Evolutionary conservation across 2,888 invertebrate species (phyloP), one percentile per base, ranked within the genome.

Genomic region (Drosophila neonasuta): DNA sequence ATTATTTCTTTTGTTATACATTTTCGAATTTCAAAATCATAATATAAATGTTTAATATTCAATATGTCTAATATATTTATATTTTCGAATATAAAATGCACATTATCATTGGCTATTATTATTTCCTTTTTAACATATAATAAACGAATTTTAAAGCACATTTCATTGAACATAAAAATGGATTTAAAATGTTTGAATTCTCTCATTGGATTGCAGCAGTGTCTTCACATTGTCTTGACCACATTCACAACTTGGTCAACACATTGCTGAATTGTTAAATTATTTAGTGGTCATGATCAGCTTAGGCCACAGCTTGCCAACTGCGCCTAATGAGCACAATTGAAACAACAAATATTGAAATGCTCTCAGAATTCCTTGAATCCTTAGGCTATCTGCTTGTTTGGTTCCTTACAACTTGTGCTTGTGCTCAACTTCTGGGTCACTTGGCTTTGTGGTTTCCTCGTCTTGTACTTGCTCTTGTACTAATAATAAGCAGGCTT

Each of bases 311-410:
- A 29, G 29, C 29, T 39, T 17, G 39, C 24, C 24, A 24, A 24
- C 13, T 15, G 34, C 15, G 46, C 5, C 42, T 50, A 59, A 59
- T 50, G 58, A 59, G 58, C 34, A 59, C 44, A 59, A 59, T 42
- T 44, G 58, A 44, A 44, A 50, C 44, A 59, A 44, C 50, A 59
- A 42, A 50, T 44, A 24, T 24, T 34, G 42, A 50, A 13, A 13
- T 34, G 10, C 36, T 15, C 15, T 44, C 42, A 50, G 42, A 59
- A 59, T 50, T 42, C 32, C 8, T 59, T 44, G 15, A 20, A 42
- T 32, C 17, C 56, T 39, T 10, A 30, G 24, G 10, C 20, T n/a
- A 34, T 15, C 9, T n/a, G 17, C 9, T 9, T n/a, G 20, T 11
- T 17, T 32, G 17, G n/a, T 24, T 24, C 17, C 9, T 7, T 13